Percentiles rank a stretch among this genome's conserved stretches.
Conservation (phyloP, 2,888 invertebrate genomes). For the Junonia oenone region DNA sequence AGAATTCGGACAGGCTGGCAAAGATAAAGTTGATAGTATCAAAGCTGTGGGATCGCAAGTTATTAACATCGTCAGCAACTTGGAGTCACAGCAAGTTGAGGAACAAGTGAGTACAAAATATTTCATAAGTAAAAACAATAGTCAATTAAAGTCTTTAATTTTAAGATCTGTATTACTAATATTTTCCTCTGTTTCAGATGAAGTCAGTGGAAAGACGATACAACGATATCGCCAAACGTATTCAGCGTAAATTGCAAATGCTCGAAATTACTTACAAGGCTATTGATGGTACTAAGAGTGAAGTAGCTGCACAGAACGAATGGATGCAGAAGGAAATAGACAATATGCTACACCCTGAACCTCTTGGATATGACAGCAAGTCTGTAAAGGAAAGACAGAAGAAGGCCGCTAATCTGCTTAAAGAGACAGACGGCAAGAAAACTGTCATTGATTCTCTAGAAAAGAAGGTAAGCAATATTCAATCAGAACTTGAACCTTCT, state of each 20-base stretch:
- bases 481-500: conserved; percentile 89
- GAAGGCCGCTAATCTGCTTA: conserved; percentile 85
- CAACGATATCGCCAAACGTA: conserved; percentile 89
- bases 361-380: conserved; percentile 87
- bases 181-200: conserved; percentile 67
- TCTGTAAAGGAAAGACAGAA: conserved; percentile 87
- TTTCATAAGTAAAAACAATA: too few relatives aligned
- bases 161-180: background rate
- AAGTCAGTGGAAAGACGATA: conserved; percentile 91
- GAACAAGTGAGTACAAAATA: conserved; percentile 81
- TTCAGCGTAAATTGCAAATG: conserved; percentile 90
- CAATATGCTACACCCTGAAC: conserved; percentile 82
- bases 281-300: conserved; percentile 88
- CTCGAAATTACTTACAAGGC: conserved; percentile 91
- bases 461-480: conserved; percentile 90
- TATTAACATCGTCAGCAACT: conserved; percentile 89
- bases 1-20: conserved; percentile 87
- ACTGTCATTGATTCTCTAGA: conserved; percentile 89
- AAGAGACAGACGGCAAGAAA: conserved; percentile 92
- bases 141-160: too few relatives aligned
- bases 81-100: conserved; percentile 94
- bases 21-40: conserved; percentile 84
- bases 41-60: conserved; percentile 85
- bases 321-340: conserved; percentile 89
- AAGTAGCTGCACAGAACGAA: conserved; percentile 87